Conservation (phyloP, 2,888 invertebrate species). For the Drosophila barbarae region DNA sequence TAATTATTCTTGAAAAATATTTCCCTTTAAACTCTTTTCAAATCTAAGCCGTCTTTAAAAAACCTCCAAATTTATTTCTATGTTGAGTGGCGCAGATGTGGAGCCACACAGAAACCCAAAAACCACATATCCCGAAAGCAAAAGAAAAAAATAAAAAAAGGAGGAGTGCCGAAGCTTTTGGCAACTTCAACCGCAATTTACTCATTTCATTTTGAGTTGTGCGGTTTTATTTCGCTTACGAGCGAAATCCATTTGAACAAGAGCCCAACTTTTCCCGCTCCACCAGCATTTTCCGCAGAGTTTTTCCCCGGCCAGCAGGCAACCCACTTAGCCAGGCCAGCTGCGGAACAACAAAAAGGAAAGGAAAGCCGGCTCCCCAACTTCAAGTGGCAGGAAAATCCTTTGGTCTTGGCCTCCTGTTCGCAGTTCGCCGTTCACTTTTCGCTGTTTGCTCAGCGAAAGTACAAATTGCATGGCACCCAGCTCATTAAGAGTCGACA, state of each 20-base stretch:
- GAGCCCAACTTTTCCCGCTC: slow-evolving; percentile 59
- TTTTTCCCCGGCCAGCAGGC: slow-evolving; percentile 18
- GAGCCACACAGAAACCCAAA: slow-evolving; percentile 10
- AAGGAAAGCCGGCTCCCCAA: slow-evolving; percentile 32
- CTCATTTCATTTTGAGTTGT: slow-evolving; percentile 69
- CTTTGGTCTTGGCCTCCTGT: slow-evolving; percentile 19
- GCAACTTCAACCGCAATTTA: slow-evolving; percentile 70
- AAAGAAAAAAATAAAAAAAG: not conserved
- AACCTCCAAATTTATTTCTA: not conserved
- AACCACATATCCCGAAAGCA: slow-evolving; percentile 20
- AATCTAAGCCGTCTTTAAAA: slow-evolving; percentile 9
- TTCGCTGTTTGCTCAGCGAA: slow-evolving; percentile 31
- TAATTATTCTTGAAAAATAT: not conserved
- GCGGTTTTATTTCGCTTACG: slow-evolving; percentile 68
- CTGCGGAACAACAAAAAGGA: slow-evolving; percentile 15
- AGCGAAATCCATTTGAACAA: slow-evolving; percentile 64
- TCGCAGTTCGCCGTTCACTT: slow-evolving; percentile 15
- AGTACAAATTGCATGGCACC: slow-evolving; percentile 66
- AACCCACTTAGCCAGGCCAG: slow-evolving; percentile 11
- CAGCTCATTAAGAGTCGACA: slow-evolving; percentile 66
- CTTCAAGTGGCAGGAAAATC: slow-evolving; percentile 65
- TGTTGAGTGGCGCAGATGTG: slow-evolving; percentile 9
- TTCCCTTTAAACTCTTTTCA: not conserved
- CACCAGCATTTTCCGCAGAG: slow-evolving; percentile 43
- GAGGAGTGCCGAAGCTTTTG: slow-evolving; percentile 26